These are phyloP conservation scores for Coccyzus lansbergi DNA, from an alignment of 2,797 vertebrate species.

Conservation along the genomic window DNA sequence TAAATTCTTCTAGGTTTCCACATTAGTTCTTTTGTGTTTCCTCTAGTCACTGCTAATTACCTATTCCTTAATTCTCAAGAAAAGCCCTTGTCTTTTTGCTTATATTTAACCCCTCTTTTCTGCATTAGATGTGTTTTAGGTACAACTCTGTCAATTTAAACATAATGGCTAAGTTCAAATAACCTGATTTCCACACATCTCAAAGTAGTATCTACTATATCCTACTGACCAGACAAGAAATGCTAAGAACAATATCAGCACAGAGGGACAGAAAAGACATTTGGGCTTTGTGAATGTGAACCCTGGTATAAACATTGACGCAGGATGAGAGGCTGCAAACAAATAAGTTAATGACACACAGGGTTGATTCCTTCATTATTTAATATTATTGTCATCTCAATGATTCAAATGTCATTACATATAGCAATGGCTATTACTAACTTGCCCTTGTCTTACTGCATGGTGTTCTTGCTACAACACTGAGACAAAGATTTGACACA, in stretches of 20 bases:
- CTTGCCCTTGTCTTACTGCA: neutral
- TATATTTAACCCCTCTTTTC: neutral
- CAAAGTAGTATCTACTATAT: neutral
- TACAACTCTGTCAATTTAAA: neutral
- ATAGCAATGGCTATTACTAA: neutral
- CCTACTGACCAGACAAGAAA: neutral
- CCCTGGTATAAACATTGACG: neutral
- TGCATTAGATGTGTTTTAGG: neutral
- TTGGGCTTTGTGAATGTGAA: neutral
- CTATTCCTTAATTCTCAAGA: neutral
- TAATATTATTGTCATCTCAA: neutral
- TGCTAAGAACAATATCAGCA: neutral
- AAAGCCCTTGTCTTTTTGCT: neutral
- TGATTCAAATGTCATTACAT: neutral
- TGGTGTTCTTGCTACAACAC: neutral
- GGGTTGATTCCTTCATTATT: neutral
- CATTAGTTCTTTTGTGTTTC: neutral
- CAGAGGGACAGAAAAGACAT: neutral
- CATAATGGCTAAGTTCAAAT: neutral
- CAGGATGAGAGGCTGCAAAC: neutral
- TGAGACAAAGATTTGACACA: neutral
- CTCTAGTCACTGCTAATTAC: neutral
- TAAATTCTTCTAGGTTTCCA: neutral
- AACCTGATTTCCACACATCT: neutral
- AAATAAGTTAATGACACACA: neutral